These are phyloP conservation scores for Cryptomyrus ogoouensis DNA, from an alignment of 2,113 vertebrate species.

Conservation along the genomic window DNA sequence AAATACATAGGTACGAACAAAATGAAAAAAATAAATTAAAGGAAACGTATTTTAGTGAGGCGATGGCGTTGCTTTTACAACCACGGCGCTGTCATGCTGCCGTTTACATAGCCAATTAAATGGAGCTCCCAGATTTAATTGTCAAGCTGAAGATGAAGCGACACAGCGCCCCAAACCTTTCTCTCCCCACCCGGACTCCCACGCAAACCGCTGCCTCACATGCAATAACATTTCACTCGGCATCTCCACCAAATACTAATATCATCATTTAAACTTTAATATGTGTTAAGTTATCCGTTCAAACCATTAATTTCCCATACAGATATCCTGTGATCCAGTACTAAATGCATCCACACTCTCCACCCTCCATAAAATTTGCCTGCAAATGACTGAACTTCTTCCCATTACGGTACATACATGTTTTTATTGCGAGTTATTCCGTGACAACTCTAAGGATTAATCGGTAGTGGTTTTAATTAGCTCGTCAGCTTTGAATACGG, in stretches of 20 bases:
- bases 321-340: neutral
- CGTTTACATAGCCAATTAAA: neutral
- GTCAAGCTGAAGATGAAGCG: neutral
- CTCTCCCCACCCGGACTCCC: neutral
- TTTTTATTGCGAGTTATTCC: neutral
- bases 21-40: neutral
- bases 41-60: neutral
- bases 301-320: neutral
- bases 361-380: neutral
- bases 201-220: neutral
- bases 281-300: neutral
- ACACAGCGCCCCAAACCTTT: neutral
- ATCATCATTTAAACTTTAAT: neutral
- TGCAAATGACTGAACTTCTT: neutral
- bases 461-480: neutral
- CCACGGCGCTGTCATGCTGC: neutral
- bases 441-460: neutral
- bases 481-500: neutral
- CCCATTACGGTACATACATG: neutral
- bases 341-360: neutral
- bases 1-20: neutral
- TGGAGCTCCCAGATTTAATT: neutral
- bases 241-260: neutral
- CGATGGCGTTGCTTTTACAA: neutral
- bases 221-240: neutral